Evolutionary conservation across 2,888 invertebrate genomes (phyloP).

Genomic region (Theretra japonica): DNA sequence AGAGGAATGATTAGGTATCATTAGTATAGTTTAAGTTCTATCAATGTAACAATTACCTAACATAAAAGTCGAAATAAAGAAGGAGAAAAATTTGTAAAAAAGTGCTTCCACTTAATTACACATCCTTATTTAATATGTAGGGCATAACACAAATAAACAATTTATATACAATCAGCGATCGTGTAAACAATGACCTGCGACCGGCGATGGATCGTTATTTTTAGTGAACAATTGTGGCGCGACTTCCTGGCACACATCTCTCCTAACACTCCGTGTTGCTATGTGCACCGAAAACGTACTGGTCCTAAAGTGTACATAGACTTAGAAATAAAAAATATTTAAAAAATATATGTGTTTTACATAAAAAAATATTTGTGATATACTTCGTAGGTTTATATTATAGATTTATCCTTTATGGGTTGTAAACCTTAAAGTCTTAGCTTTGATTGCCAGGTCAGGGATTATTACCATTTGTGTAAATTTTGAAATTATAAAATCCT

Average conservation of each 20-base stretch:
- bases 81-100: background rate
- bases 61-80: no score
- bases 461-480: no score
- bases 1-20: no score
- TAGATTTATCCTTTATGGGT: no score
- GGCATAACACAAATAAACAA: constrained; percentile 41
- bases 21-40: no score
- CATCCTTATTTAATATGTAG: constrained; percentile 48
- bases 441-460: no score
- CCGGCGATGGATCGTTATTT: constrained; percentile 30
- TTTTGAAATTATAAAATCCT: no score
- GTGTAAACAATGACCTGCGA: constrained; percentile 57
- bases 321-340: constrained; percentile 18
- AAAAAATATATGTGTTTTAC: no score
- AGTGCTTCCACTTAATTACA: constrained; percentile 22
- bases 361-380: no score
- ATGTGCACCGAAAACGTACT: constrained; percentile 56
- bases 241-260: constrained; percentile 51
- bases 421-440: no score
- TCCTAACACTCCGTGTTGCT: constrained; percentile 58
- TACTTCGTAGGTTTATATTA: no score
- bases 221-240: constrained; percentile 33
- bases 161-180: constrained; percentile 36
- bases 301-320: constrained; percentile 22
- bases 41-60: no score